Evolutionary conservation across 2,888 invertebrate species (phyloP).

Genomic region (Cerastis leucographa): DNA sequence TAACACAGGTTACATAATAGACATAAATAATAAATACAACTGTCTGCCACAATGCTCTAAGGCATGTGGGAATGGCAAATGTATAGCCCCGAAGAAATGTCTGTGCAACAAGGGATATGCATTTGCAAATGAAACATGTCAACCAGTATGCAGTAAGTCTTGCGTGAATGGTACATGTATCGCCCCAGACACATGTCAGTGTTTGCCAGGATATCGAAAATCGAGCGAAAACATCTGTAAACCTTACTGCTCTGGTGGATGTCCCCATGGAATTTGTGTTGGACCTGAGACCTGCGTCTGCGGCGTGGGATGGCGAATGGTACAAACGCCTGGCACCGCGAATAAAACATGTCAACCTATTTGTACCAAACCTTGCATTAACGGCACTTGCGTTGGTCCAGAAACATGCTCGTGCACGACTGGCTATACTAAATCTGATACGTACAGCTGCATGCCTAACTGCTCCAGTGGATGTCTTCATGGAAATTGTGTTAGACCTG

Average conservation of each 20-base stretch:
- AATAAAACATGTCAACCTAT: conserved; percentile 43
- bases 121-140: conserved; percentile 37
- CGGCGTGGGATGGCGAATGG: conserved; percentile 35
- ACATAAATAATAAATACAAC: conserved; percentile 2
- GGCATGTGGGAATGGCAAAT: conserved; percentile 38
- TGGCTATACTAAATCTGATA: conserved; percentile 10
- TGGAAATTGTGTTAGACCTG: conserved; percentile 50
- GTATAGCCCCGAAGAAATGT: conserved; percentile 48
- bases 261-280: conserved; percentile 30
- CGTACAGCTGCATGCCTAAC: conserved; percentile 29
- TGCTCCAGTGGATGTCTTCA: conserved; percentile 41
- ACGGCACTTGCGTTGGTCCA: conserved; percentile 38
- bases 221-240: neutral
- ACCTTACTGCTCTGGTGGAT: conserved; percentile 28
- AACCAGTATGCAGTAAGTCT: conserved; percentile 40
- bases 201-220: conserved; percentile 35
- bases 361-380: conserved; percentile 28
- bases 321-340: accelerated
- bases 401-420: conserved; percentile 33
- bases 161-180: conserved; percentile 41
- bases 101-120: conserved; percentile 40
- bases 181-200: conserved; percentile 46
- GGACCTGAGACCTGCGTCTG: conserved; percentile 19
- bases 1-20: conserved; percentile 16
- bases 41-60: conserved; percentile 34